Base-by-base conservation (phyloP, 2,888 invertebrate species). In the Girardia tigrina region DNA sequence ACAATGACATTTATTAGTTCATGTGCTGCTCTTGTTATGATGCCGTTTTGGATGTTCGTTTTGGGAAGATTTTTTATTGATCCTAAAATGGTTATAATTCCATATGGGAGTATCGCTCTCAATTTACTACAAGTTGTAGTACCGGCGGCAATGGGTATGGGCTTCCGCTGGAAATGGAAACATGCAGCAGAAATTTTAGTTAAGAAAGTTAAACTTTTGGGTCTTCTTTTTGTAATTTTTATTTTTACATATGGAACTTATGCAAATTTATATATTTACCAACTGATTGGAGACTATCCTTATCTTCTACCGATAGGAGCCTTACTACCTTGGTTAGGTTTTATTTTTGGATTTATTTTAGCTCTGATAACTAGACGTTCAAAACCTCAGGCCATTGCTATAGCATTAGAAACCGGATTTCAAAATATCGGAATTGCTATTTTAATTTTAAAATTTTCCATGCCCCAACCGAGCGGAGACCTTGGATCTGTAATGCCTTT, bases 31-130 rank as follows among this genome's bases (percentile, higher is more conserved):
- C 70, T 78, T 82, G 84, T 80, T 1, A 83, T 84, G 82, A 85
- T 85, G 84, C 85, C 85, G 0, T 76, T 84, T 0, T 85, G 85
- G 85, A 78, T 85, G 77, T 81, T 80, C 75, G 79, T 82, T 12
- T 78, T 85, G 70, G 84, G 83, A 1, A 79, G 79, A 28, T 80
- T 81, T 74, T 80, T 84, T 14, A 77, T 77, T 29, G 80, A 81
- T 27, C 26, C 69, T 16, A 77, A 74, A 36, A 42, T 77, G 8
- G 77, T 82, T 20, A 72, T 77, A 36, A 79, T 83, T 26, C 85
- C 85, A 1, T 84, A 80, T 78, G 29, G 69, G 6, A 81, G 81
- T 75, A 80, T 85, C 42, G 78, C 80, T 26, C 74, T 79, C n/a
- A 81, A 82, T 0, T 79, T 85, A 26, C 72, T 81, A 16, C 77